phyloP scores from a whole-genome alignment of 2,888 invertebrate species.

The Dicyrtoma fusca region DNA sequence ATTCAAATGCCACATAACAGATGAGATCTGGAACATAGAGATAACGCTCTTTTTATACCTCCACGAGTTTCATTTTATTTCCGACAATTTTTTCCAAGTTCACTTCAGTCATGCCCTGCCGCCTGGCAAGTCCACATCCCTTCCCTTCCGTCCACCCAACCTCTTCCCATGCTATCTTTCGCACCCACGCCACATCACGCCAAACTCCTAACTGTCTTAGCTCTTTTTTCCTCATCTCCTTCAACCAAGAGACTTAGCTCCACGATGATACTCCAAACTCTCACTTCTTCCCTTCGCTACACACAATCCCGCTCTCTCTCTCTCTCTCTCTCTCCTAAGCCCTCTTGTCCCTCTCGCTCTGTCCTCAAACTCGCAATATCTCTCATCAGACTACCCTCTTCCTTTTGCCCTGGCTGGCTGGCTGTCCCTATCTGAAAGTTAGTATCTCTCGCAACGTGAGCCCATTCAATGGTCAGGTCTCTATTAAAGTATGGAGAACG shows the following conservation, averaged over 20 bases:
- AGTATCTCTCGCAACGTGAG: background rate
- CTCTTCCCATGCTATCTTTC: background rate
- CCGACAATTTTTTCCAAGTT: slow-evolving; percentile 37
- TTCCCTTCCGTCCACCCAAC: too few relatives aligned
- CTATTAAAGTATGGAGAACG: background rate
- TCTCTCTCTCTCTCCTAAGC: slow-evolving; percentile 2
- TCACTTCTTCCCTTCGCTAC: too few relatives aligned
- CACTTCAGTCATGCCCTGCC: slow-evolving; percentile 26
- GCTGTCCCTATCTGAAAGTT: slow-evolving; percentile 3
- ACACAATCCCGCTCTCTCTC: background rate
- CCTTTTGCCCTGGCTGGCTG: too few relatives aligned
- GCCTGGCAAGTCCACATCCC: background rate
- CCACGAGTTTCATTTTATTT: slow-evolving; percentile 40
- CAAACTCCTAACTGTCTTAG: background rate
- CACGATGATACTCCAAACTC: background rate
- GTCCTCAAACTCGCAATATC: background rate
- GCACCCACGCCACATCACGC: background rate
- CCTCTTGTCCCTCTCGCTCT: slow-evolving; percentile 5
- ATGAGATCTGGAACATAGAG: slow-evolving; percentile 43
- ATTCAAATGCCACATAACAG: slow-evolving; percentile 48
- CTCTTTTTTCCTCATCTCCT: background rate
- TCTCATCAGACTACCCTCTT: background rate
- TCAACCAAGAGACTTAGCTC: background rate
- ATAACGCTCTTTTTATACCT: slow-evolving; percentile 43
- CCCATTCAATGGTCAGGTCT: slow-evolving; percentile 4